phyloP scores from a whole-genome alignment of 2,113 vertebrate species.

The Anoplopoma fimbria region DNA sequence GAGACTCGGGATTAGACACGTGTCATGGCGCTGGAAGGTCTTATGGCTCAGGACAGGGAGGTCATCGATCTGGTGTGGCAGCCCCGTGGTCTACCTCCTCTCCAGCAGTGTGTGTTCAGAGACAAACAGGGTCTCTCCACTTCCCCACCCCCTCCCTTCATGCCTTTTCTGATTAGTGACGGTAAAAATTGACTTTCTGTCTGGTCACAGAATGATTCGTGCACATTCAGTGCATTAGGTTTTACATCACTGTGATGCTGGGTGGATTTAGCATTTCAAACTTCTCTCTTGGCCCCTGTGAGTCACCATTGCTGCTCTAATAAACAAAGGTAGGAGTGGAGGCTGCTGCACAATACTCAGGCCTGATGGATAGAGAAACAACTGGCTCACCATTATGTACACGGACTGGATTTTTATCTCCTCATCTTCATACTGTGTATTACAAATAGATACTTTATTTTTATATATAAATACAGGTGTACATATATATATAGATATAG shows the following conservation, averaged over 20 bases:
- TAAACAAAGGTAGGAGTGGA: constrained; percentile 40
- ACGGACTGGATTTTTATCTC: constrained; percentile 9
- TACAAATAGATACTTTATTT: background rate
- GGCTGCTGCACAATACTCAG: constrained; percentile 19
- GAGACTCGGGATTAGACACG: constrained; percentile 28
- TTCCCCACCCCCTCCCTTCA: background rate
- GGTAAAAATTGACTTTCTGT: constrained; percentile 76
- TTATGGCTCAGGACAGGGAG: background rate
- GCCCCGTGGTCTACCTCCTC: constrained; percentile 25
- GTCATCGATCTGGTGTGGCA: constrained; percentile 48
- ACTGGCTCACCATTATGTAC: background rate
- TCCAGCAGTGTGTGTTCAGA: constrained; percentile 27
- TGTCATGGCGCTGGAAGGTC: constrained; percentile 29
- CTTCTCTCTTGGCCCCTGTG: constrained; percentile 41
- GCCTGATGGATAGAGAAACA: constrained; percentile 18
- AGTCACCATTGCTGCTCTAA: constrained; percentile 49
- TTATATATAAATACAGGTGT: too few species aligned
- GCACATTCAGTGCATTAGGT: constrained; percentile 55
- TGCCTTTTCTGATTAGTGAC: constrained; percentile 67
- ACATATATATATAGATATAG: too few species aligned
- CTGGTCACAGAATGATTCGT: constrained; percentile 67
- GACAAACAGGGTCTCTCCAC: constrained; percentile 5
- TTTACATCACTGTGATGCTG: constrained; percentile 67
- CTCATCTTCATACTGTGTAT: constrained; percentile 1
- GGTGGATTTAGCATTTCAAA: constrained; percentile 62